A percentile compares a stretch with the other conserved stretches of the same genome.
Evolutionary conservation across 1,140 invertebrate species (phyloP).

Genomic region (Manduca sexta): DNA sequence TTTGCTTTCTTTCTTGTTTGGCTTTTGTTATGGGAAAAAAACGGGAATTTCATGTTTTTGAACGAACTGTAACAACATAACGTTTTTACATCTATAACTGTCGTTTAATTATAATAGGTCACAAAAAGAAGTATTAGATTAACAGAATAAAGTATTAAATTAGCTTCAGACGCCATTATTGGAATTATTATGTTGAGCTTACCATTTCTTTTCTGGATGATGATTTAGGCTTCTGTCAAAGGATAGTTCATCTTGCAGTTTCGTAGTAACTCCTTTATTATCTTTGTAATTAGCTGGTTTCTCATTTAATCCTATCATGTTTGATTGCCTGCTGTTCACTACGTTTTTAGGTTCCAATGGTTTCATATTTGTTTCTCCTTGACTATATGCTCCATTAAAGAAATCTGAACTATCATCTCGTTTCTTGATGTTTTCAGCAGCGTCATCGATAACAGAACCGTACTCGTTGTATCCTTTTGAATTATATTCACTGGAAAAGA

Average conservation of each 20-base stretch:
- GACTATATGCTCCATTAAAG: too few relatives aligned
- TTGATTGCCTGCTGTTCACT: background rate
- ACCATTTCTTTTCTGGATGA: constrained; percentile 23
- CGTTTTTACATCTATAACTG: background rate
- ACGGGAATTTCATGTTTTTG: constrained; percentile 34
- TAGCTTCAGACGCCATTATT: too few relatives aligned
- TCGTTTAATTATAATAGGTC: too few relatives aligned
- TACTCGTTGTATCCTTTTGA: too few relatives aligned
- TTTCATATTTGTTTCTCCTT: background rate
- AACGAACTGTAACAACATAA: constrained; percentile 22
- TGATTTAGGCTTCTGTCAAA: constrained; percentile 3
- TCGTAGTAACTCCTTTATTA: background rate
- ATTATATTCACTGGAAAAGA: too few relatives aligned
- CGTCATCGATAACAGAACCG: too few relatives aligned
- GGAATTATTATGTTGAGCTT: background rate
- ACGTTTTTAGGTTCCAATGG: background rate
- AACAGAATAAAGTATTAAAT: too few relatives aligned
- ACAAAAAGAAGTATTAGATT: too few relatives aligned
- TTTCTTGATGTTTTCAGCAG: too few relatives aligned
- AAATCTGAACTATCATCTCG: too few relatives aligned
- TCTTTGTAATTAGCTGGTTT: background rate
- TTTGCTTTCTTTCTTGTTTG: constrained; percentile 22
- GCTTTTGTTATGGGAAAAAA: constrained; percentile 44
- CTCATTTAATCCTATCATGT: background rate
- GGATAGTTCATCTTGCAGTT: constrained; percentile 1